phyloP scores from a whole-genome alignment of 2,888 invertebrate genomes.

The Drepanosiphum platanoidis region DNA sequence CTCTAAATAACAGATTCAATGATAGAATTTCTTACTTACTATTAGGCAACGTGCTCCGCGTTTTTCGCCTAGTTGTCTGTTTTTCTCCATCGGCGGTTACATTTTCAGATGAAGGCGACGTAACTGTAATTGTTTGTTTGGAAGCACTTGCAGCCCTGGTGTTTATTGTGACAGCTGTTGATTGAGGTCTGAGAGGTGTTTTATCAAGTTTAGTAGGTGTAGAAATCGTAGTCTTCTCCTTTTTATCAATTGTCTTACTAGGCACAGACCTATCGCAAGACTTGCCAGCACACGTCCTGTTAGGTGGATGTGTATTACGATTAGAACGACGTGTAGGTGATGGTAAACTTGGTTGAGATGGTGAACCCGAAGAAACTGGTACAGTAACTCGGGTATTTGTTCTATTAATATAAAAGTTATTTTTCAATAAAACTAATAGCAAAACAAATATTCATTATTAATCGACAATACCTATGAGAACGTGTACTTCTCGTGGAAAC shows the following conservation, averaged over 20 bases:
- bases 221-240: constrained; percentile 33
- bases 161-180: constrained; percentile 57
- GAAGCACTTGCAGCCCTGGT: constrained; percentile 59
- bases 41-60: constrained; percentile 65
- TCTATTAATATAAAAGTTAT: constrained; percentile 30
- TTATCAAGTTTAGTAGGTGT: constrained; percentile 51
- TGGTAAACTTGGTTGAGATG: constrained; percentile 56
- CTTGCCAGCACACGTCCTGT: constrained; percentile 54
- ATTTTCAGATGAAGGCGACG: constrained; percentile 63
- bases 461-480: constrained; percentile 65
- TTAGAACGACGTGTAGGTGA: constrained; percentile 59
- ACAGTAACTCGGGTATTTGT: constrained; percentile 52
- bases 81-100: constrained; percentile 63
- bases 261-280: constrained; percentile 57
- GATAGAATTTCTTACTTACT: constrained; percentile 63
- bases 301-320: constrained; percentile 59
- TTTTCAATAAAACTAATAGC: background rate
- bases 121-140: constrained; percentile 57
- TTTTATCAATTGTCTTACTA: constrained; percentile 59
- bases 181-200: constrained; percentile 58
- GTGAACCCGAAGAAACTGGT: constrained; percentile 25
- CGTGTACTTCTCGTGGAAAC: constrained; percentile 67
- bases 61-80: constrained; percentile 65
- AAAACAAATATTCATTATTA: background rate
- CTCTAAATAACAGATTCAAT: background rate